Conservation (phyloP, 2,113 vertebrate species). For the Numida meleagris region DNA sequence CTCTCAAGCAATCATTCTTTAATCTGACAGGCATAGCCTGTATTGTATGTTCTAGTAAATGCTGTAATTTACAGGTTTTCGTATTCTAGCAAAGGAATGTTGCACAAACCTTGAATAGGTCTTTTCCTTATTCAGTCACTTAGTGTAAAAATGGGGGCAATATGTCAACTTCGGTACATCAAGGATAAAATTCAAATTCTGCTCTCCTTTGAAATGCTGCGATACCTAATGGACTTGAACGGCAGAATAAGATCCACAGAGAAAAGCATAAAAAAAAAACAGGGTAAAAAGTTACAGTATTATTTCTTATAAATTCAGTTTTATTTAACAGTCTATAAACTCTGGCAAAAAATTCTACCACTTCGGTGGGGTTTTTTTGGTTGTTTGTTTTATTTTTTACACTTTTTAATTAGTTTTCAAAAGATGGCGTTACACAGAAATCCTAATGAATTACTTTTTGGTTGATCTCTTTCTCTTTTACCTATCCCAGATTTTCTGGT, state of each 20-base stretch:
- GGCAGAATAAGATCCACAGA: background rate
- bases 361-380: background rate
- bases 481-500: slow-evolving; percentile 45
- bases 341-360: background rate
- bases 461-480: slow-evolving; percentile 34
- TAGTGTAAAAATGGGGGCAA: background rate
- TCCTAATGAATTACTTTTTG: slow-evolving; percentile 33
- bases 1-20: background rate
- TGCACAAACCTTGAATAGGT: background rate
- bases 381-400: background rate
- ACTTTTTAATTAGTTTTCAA: background rate
- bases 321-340: slow-evolving; percentile 30
- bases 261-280: background rate
- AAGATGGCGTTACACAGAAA: background rate
- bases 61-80: background rate
- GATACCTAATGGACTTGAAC: background rate
- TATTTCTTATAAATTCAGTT: background rate
- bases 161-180: background rate
- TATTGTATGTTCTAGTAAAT: background rate
- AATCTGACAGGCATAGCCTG: background rate
- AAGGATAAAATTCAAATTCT: slow-evolving; percentile 16
- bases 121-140: background rate
- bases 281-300: background rate
- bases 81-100: background rate
- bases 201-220: background rate